A percentile compares a stretch with the other conserved stretches of the same genome.
Conservation (phyloP, 2,797 vertebrate species). For the Pangasius sanitwongsei region DNA sequence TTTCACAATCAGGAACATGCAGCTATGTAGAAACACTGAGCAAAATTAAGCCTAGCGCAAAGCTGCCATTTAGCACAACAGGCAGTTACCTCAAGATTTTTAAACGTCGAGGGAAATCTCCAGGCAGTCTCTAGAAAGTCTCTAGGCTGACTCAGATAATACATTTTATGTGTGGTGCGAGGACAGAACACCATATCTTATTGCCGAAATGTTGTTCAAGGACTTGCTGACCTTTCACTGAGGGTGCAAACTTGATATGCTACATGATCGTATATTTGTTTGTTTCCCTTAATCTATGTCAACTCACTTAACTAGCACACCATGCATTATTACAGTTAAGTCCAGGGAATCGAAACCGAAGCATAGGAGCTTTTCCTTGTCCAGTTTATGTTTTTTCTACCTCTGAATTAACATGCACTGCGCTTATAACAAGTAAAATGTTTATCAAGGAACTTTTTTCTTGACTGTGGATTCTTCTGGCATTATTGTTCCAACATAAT, state of each 20-base stretch:
- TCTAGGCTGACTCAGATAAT: background rate
- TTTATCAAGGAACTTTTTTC: background rate
- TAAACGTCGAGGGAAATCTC: background rate
- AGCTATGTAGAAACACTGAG: background rate
- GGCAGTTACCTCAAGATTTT: background rate
- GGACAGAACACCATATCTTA: background rate
- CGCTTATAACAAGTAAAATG: background rate
- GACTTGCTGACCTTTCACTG: background rate
- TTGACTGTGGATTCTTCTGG: background rate
- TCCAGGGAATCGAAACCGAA: background rate
- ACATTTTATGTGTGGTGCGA: background rate
- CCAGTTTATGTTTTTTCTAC: background rate
- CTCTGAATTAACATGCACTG: background rate
- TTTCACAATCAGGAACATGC: background rate
- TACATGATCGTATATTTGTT: background rate
- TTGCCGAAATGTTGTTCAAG: background rate
- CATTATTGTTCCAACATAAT: background rate
- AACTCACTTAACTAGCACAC: background rate
- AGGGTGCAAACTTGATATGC: background rate
- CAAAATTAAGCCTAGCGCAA: background rate
- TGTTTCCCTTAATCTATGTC: background rate
- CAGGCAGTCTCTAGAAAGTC: background rate
- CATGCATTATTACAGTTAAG: background rate
- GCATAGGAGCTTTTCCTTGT: background rate
- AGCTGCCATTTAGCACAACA: background rate